Base-by-base conservation (phyloP, 2,888 invertebrate genomes). In the Chydorus sphaericus region DNA sequence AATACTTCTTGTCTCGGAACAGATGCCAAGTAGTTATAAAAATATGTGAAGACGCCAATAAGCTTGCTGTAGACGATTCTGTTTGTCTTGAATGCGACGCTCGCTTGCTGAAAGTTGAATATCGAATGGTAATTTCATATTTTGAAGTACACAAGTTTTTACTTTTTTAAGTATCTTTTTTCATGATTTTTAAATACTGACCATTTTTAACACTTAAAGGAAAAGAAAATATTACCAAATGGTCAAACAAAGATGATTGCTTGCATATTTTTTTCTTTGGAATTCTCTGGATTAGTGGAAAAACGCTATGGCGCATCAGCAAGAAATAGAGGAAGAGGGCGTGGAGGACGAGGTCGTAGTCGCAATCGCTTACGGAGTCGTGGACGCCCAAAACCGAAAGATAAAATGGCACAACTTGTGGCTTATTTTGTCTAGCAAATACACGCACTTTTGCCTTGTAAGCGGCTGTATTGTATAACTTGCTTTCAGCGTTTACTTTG, bases 341-440 rank as follows among this genome's bases (percentile, higher is more conserved):
- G 81, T 11, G 78, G 80, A 3, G 48, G n/a, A n/a, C n/a, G 65
- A 48, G 62, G 64, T 10, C 55, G 64, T n/a, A 72, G 77, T 26
- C 70, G 77, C 26, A 70, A 77, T 55, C 73, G 79, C 49, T 71
- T 74, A 16, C 69, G 71, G 62, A 60, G 66, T 2, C 58, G 64
- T 57, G 79, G 80, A 49, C 78, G 82, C 62, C 79, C 81, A 58
- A 86, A 82, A 59, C 85, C 85, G 14, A 89, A 88, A 67, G 92
- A 92, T 72, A 93, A 92, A 75, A 93, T 93, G 92, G 86, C 91
- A 37, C 90, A 91, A 67, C 72, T 93, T 56, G 93, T 89, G 2
- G 89, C 91, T 0, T 93, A 92, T 73, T 93, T 93, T 73, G 91
- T 92, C 50, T 92, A 61, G n/a, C n/a, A n/a, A n/a, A n/a, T n/a